Evolutionary conservation across 2,888 invertebrate species (phyloP).

Genomic region (Clunio marinus): DNA sequence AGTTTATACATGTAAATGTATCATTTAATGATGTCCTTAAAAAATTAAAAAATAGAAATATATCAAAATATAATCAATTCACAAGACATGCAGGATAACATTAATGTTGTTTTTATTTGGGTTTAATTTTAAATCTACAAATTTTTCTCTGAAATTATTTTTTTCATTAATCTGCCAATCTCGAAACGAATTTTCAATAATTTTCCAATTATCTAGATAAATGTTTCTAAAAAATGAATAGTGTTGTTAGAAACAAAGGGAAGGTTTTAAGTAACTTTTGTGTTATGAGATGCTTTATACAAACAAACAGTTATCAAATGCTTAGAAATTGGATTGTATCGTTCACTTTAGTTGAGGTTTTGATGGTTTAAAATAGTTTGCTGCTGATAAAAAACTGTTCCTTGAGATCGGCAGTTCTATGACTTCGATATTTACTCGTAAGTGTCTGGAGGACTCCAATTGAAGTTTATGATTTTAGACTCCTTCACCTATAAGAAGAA

Average conservation of each 20-base stretch:
- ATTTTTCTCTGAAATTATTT: too few species aligned
- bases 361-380: background rate
- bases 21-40: background rate
- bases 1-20: background rate
- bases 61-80: background rate
- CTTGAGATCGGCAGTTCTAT: background rate
- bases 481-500: background rate
- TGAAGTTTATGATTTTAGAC: background rate
- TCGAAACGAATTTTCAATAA: background rate
- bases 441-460: slow-evolving; percentile 19
- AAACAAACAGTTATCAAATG: background rate
- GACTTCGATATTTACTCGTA: slow-evolving; percentile 3
- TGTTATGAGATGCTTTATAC: background rate
- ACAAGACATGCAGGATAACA: background rate
- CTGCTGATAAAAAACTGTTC: background rate
- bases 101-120: background rate
- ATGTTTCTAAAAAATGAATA: background rate
- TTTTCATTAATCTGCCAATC: slow-evolving; percentile 1
- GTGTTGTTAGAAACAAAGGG: background rate
- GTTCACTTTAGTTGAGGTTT: background rate
- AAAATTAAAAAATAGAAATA: background rate
- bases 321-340: slow-evolving; percentile 10
- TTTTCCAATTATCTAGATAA: background rate
- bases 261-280: too few species aligned
- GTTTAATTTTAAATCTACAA: background rate